Evolutionary conservation across 2,797 vertebrate genomes (phyloP), one percentile per base, ranked within the genome.

Genomic region (Myiotriccus ornatus): DNA sequence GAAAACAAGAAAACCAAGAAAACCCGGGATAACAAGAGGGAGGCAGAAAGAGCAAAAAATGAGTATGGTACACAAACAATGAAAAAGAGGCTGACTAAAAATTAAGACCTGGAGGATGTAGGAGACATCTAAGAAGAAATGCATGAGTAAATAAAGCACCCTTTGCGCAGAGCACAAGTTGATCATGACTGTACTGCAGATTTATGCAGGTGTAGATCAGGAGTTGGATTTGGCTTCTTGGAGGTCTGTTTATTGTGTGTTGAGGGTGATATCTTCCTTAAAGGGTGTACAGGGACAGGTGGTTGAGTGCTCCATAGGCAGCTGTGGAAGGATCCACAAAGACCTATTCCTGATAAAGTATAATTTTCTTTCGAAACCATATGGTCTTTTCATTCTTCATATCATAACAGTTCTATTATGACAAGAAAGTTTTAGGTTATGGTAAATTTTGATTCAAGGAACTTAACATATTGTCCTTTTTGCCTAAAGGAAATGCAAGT

Each of bases 391-490:
- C 8, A 8, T 50, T 74, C 53, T 84, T 84, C 34, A 37, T 20
- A 70, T 5, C 6, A 30, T 8, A 68, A 35, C 2, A 32, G 14
- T 37, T 0, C 0, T 75, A 10, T 60, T 78, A 35, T 8, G 12
- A 34, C 13, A 67, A 49, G 14, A n/a, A 89, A 52, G 1, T 62
- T 91, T 46, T 73, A 41, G 19, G 8, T 50, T 68, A 46, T 23
- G 20, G 20, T 82, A 47, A 39, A 53, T 69, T 76, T 77, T 69
- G 8, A 24, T 84, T 79, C 21, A 49, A 74, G 69, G 17, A 74
- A 16, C 3, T 43, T 69, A 73, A 67, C 4, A 3, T 47, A 49
- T 32, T 86, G 8, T 43, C 21, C 37, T 49, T 68, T 9, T 46
- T 84, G 91, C 32, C 34, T 67, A 52, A 73, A 63, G 49, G 37